phyloP scores from a whole-genome alignment of 1,140 invertebrate species.

The Drosophila auraria region DNA sequence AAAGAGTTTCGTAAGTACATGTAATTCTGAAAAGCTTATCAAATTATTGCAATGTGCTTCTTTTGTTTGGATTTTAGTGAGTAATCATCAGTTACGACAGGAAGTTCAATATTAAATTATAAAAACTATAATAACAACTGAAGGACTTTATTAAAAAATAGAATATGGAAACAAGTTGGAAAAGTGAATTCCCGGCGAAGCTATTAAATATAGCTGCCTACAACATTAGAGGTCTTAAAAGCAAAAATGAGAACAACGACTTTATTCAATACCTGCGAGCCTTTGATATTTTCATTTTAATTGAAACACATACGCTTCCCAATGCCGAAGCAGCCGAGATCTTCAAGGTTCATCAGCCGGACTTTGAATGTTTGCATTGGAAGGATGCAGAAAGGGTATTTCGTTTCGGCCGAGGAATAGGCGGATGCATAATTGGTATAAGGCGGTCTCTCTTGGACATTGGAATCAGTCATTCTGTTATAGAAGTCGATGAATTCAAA shows the following conservation, averaged over 20 bases:
- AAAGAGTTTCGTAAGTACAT: not conserved
- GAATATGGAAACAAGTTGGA: not conserved
- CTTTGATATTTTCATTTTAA: slow-evolving; percentile 26
- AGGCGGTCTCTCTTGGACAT: not conserved
- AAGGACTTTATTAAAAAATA: not conserved
- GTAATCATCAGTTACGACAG: not conserved
- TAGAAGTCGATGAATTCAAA: not conserved
- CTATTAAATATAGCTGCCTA: slow-evolving; percentile 11
- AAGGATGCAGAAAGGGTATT: slow-evolving; percentile 14
- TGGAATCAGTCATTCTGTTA: not conserved
- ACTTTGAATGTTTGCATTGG: slow-evolving; percentile 17
- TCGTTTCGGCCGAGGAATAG: slow-evolving; percentile 10
- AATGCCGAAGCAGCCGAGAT: not conserved
- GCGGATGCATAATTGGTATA: slow-evolving; percentile 19
- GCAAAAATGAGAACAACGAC: not conserved
- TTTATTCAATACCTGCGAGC: slow-evolving; percentile 8
- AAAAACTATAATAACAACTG: not conserved
- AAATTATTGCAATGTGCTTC: not conserved
- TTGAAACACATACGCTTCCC: slow-evolving; percentile 22
- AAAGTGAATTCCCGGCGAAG: too few species aligned
- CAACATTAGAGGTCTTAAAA: slow-evolving; percentile 23
- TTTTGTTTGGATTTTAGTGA: not conserved
- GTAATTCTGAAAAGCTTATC: not conserved
- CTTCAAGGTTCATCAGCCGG: slow-evolving; percentile 2
- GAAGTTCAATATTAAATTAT: not conserved